Evolutionary conservation across 2,797 vertebrate genomes (phyloP).

Genomic region (Sparus aurata): DNA sequence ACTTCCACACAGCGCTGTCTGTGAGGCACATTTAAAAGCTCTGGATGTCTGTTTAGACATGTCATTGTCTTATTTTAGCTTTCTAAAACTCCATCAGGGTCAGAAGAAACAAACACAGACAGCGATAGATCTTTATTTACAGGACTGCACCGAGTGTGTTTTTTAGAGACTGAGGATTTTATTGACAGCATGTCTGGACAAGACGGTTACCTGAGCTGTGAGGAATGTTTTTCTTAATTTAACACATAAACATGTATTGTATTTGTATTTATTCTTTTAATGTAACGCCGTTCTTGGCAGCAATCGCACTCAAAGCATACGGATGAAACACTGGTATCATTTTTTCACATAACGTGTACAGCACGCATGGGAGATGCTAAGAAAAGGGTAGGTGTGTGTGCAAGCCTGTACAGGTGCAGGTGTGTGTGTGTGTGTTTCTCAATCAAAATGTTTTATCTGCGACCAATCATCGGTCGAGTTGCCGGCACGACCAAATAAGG

Average conservation of each 20-base stretch:
- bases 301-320: neutral
- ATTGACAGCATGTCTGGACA: slow-evolving; percentile 22
- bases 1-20: slow-evolving; percentile 31
- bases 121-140: neutral
- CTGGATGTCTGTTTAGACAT: neutral
- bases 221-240: neutral
- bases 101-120: neutral
- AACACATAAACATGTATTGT: neutral
- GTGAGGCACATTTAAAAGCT: neutral
- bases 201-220: neutral
- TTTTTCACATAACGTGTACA: neutral
- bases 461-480: slow-evolving; percentile 71
- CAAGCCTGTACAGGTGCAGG: slow-evolving; percentile 56
- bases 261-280: neutral
- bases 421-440: slow-evolving; percentile 23
- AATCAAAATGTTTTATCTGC: slow-evolving; percentile 17
- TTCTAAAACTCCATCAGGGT: neutral
- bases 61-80: neutral
- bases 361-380: neutral
- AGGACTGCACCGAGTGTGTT: neutral
- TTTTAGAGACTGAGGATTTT: slow-evolving; percentile 8
- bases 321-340: neutral
- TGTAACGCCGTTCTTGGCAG: neutral
- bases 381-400: slow-evolving; percentile 9
- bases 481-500: slow-evolving; percentile 74